A percentile compares a stretch with the other conserved stretches of the same genome.
phyloP scores from a whole-genome alignment of 2,113 vertebrate genomes.

The Bujurquina vittata region DNA sequence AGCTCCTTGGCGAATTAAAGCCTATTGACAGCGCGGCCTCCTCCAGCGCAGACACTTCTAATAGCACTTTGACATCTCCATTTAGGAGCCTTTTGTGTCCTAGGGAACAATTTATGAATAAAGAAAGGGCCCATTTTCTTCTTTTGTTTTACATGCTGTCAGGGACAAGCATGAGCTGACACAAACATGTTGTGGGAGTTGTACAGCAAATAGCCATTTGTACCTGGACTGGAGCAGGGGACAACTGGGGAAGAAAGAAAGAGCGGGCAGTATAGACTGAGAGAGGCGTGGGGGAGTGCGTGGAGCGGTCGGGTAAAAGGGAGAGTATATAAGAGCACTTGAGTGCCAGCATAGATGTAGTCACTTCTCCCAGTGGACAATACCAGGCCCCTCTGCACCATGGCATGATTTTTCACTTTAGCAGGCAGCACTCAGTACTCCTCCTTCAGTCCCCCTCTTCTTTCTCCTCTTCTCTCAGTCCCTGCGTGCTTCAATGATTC shows the following conservation, averaged over 20 bases:
- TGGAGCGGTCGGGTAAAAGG: constrained; percentile 22
- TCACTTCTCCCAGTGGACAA: constrained; percentile 87
- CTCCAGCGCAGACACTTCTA: constrained; percentile 79
- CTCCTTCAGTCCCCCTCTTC: constrained; percentile 46
- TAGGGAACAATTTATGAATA: constrained; percentile 81
- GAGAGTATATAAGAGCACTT: constrained; percentile 88
- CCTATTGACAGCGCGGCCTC: constrained; percentile 43
- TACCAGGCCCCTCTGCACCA: constrained; percentile 81
- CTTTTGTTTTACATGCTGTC: constrained; percentile 89
- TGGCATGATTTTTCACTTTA: constrained; percentile 93
- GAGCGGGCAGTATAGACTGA: constrained; percentile 9
- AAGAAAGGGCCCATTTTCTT: constrained; percentile 70
- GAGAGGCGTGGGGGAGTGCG: background rate
- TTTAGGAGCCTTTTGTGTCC: constrained; percentile 80
- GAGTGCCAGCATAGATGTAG: constrained; percentile 84
- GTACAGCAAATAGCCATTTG: constrained; percentile 96
- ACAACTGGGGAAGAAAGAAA: constrained; percentile 26
- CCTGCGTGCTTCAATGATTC: constrained; percentile 82
- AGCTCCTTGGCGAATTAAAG: constrained; percentile 45
- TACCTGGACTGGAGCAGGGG: constrained; percentile 80
- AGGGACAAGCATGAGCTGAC: constrained; percentile 79
- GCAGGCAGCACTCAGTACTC: constrained; percentile 56
- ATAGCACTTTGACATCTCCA: constrained; percentile 81
- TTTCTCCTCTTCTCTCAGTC: constrained; percentile 47
- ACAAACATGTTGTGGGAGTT: constrained; percentile 85